A percentile compares a stretch with the other conserved stretches of the same genome.
Evolutionary conservation across 92 coral and sea anemone genomes (phyloP).

Genomic region (Parazoanthus atlanticus): DNA sequence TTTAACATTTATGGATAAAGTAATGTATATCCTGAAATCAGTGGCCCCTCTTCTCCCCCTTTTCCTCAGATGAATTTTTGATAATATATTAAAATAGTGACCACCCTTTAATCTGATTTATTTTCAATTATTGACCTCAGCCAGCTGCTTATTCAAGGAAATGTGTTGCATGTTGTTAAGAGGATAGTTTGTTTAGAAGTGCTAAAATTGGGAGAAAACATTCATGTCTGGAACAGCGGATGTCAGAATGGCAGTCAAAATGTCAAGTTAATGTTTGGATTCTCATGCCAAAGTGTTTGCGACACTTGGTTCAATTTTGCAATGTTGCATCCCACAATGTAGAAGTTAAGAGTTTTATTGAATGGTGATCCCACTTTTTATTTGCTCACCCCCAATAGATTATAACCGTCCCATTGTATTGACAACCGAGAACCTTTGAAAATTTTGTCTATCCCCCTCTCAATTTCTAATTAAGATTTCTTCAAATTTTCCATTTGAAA

Average conservation of each 20-base stretch:
- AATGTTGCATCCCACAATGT: not conserved
- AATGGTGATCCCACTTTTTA: not conserved
- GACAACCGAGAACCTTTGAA: not conserved
- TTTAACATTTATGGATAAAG: not conserved
- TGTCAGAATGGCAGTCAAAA: not conserved
- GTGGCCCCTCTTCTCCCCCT: constrained; percentile 5
- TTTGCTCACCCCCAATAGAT: not conserved
- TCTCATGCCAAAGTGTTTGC: not conserved
- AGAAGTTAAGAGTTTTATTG: constrained; percentile 1
- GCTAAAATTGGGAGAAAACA: not conserved
- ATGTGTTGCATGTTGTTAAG: not conserved
- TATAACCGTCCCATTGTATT: not conserved
- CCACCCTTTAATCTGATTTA: not conserved
- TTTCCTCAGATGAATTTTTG: not conserved
- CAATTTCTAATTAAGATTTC: not conserved
- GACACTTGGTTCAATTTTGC: not conserved
- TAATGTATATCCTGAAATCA: not conserved
- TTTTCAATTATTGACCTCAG: not conserved
- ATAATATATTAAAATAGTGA: not conserved
- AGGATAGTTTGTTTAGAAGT: not conserved
- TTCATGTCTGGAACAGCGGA: not conserved
- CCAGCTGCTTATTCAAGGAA: constrained; percentile 6
- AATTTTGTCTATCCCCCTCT: not conserved
- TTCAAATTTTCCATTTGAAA: constrained; percentile 1
- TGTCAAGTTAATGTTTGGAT: not conserved